Evolutionary conservation across 2,797 vertebrate genomes (phyloP), one percentile per base, ranked within the genome.

Genomic region (Buphagus erythrorhynchus): DNA sequence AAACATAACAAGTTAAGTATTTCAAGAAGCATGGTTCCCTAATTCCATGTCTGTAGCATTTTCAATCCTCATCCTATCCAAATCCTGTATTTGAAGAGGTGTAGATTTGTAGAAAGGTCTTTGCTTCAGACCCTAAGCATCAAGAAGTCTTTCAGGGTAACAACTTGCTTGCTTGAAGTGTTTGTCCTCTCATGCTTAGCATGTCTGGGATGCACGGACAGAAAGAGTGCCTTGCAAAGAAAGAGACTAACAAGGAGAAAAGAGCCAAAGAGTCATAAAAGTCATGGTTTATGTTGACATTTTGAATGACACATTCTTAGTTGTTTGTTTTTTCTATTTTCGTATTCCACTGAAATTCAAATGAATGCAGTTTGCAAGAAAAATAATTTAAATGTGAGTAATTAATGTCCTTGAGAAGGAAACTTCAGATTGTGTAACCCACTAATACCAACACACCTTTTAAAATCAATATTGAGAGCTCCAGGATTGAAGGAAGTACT

Each of bases 401-500:
- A 42, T 75, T 83, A 75, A 69, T 83, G 29, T 6, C 35, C 62
- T 80, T 68, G 51, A 90, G n/a, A 65, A 90, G 43, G 42, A 88
- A 91, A 75, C 51, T 90, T 88, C 40, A 78, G 66, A 51, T 69
- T 95, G 78, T 68, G 82, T 63, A 91, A 96, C 8, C 2, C 35
- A 19, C 22, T 83, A 77, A 55, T 38, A 78, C 16, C 38, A 89
- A 91, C 85, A 74, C 26, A 84, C 81, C 87, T 93, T 86, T 72
- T 69, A 86, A 85, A 93, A 93, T 69, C 89, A 95, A 90, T 71
- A 92, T 61, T 46, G 54, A 75, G 65, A 51, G 51, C 54, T 62
- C 78, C 11, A 31, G 58, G 38, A 66, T 1, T 94, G 82, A 93
- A 92, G 58, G 25, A 94, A 91, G 46, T 78, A 43, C 15, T 59